phyloP scores from a whole-genome alignment of 2,113 vertebrate species.

The Gallinago media region DNA sequence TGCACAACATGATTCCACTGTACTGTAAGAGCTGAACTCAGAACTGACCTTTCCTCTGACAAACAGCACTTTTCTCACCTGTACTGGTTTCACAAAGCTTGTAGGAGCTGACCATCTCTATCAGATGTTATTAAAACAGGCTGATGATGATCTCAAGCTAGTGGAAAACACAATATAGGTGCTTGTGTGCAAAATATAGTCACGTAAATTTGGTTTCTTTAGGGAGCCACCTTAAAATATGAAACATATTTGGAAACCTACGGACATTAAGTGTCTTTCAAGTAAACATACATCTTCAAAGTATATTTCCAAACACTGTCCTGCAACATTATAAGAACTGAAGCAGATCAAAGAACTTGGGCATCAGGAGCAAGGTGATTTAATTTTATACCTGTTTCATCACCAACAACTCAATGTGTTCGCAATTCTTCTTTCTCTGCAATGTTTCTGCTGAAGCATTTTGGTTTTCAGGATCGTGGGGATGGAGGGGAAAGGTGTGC shows the following conservation, averaged over 20 bases:
- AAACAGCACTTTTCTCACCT: not conserved
- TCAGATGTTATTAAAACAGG: not conserved
- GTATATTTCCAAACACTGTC: not conserved
- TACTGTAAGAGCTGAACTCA: not conserved
- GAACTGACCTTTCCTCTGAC: not conserved
- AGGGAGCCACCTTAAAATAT: not conserved
- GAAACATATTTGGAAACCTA: not conserved
- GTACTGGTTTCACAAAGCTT: not conserved
- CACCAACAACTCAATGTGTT: not conserved
- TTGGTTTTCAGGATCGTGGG: not conserved
- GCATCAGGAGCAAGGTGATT: not conserved
- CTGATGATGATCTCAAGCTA: not conserved
- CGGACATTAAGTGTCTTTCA: not conserved
- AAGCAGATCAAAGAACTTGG: not conserved
- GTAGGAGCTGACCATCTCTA: not conserved
- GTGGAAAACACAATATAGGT: not conserved
- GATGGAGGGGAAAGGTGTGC: not conserved
- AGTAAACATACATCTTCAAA: not conserved
- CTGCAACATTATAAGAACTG: not conserved
- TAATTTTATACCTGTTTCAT: not conserved
- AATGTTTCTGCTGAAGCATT: not conserved
- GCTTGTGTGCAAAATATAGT: not conserved
- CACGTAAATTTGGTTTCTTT: not conserved
- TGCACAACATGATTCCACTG: not conserved
- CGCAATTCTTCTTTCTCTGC: not conserved